Conservation (phyloP, 2,113 vertebrate genomes). For the Oncorhynchus mykiss region DNA sequence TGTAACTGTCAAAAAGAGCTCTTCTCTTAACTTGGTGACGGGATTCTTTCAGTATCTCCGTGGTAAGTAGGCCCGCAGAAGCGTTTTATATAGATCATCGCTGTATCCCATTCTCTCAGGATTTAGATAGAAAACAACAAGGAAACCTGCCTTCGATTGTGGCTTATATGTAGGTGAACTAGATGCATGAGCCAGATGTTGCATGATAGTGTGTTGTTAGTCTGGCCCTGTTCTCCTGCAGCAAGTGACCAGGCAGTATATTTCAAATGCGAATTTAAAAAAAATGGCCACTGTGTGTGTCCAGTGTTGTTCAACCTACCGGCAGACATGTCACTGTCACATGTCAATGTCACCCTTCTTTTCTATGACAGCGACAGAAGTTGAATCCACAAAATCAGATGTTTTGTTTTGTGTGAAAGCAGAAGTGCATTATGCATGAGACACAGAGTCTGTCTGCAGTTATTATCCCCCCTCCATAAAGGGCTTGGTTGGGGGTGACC, state of each 20-base stretch:
- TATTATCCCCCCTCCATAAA: slow-evolving; percentile 21
- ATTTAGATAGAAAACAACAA: slow-evolving; percentile 8
- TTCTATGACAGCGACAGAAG: slow-evolving; percentile 5
- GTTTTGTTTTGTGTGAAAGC: slow-evolving; percentile 28
- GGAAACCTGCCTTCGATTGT: slow-evolving; percentile 22
- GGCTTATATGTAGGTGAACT: slow-evolving; percentile 47
- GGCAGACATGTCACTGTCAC: too few species aligned
- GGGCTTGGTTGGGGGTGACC: too few species aligned
- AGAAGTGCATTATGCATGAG: slow-evolving; percentile 62
- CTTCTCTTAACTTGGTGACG: slow-evolving; percentile 76
- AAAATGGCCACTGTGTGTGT: too few species aligned
- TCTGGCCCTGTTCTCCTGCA: slow-evolving; percentile 33
- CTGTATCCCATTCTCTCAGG: slow-evolving; percentile 10
- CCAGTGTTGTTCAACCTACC: too few species aligned
- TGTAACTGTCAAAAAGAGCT: slow-evolving; percentile 72
- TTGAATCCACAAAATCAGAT: neutral
- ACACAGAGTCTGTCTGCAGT: slow-evolving; percentile 29
- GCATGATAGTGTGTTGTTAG: slow-evolving; percentile 42
- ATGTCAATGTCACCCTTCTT: neutral
- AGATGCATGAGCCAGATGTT: slow-evolving; percentile 42
- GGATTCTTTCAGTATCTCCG: slow-evolving; percentile 79
- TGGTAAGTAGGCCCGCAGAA: slow-evolving; percentile 78
- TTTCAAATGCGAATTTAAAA: slow-evolving; percentile 1
- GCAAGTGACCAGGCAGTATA: slow-evolving; percentile 63
- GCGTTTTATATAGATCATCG: neutral